These are phyloP conservation scores for Strigamia crassipes DNA, from an alignment of 2,888 invertebrate genomes.

Conservation along the genomic window DNA sequence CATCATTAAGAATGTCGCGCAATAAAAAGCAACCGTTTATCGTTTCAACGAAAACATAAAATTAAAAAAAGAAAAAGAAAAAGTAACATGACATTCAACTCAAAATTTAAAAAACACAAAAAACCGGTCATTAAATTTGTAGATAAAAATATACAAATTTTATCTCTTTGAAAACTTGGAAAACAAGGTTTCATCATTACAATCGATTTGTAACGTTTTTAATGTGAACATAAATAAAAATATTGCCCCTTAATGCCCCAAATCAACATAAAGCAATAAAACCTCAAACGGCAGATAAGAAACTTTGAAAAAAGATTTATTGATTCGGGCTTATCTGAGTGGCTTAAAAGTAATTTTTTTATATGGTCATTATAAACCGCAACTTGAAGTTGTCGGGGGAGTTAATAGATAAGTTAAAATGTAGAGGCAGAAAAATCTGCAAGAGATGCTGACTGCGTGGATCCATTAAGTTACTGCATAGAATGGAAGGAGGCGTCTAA, in stretches of 20 bases:
- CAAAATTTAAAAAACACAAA: not conserved
- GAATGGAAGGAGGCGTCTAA: not conserved
- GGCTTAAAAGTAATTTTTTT: constrained; percentile 1
- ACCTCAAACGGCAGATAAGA: not conserved
- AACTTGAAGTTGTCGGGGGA: constrained; percentile 7
- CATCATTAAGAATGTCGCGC: not conserved
- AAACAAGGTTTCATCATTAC: not conserved
- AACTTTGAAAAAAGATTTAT: not conserved
- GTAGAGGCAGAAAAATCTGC: not conserved
- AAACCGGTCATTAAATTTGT: not conserved
- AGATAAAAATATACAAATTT: not conserved
- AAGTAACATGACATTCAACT: not conserved
- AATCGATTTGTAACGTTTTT: not conserved
- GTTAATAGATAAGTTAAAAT: constrained; percentile 39
- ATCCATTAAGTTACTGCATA: constrained; percentile 25
- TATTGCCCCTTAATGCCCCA: not conserved
- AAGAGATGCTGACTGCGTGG: constrained; percentile 35
- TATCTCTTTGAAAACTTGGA: not conserved
- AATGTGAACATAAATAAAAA: not conserved
- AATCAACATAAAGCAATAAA: constrained; percentile 4
- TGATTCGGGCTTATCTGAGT: not conserved
- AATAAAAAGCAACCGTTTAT: not conserved
- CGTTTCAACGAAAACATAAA: not conserved
- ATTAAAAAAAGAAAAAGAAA: not conserved
- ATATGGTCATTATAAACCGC: constrained; percentile 7